Percentiles rank a stretch among this genome's conserved stretches.
Evolutionary conservation across 2,888 invertebrate genomes (phyloP).

Genomic region (Villa cingulata): DNA sequence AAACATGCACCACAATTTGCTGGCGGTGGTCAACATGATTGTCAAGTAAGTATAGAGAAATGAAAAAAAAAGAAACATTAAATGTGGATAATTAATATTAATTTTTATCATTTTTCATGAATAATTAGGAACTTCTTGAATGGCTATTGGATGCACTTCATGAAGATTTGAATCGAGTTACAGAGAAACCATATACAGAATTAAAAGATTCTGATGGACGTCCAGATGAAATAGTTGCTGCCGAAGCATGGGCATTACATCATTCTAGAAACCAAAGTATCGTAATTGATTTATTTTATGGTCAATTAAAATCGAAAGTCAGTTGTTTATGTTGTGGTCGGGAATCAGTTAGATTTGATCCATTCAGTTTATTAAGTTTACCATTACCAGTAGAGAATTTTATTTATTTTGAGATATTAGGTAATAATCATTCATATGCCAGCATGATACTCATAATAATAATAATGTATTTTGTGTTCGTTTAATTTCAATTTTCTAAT

Average conservation of each 20-base stretch:
- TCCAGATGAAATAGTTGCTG: constrained; percentile 56
- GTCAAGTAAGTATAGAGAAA: constrained; percentile 43
- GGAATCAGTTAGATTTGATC: constrained; percentile 80
- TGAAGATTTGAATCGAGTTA: constrained; percentile 78
- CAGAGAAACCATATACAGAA: constrained; percentile 54
- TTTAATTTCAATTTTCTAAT: neutral
- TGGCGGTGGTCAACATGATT: constrained; percentile 87
- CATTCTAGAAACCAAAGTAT: constrained; percentile 70
- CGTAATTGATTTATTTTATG: constrained; percentile 82
- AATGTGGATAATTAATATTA: neutral
- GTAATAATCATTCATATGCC: constrained; percentile 36
- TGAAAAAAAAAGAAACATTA: no score
- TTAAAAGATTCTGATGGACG: constrained; percentile 63
- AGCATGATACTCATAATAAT: no score
- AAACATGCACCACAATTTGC: constrained; percentile 75
- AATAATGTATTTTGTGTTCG: constrained; percentile 1
- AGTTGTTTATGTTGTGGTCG: constrained; percentile 70
- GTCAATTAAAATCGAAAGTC: constrained; percentile 76
- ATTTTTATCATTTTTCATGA: neutral
- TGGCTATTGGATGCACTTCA: constrained; percentile 85
- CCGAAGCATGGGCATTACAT: constrained; percentile 74
- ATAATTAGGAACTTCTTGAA: constrained; percentile 61
- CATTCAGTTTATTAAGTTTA: constrained; percentile 78
- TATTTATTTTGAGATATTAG: constrained; percentile 60
- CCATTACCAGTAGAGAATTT: constrained; percentile 84